A percentile compares a stretch with the other conserved stretches of the same genome.
These are phyloP conservation scores for Nomada goodeniana DNA, from an alignment of 2,888 invertebrate species.

Conservation along the genomic window DNA sequence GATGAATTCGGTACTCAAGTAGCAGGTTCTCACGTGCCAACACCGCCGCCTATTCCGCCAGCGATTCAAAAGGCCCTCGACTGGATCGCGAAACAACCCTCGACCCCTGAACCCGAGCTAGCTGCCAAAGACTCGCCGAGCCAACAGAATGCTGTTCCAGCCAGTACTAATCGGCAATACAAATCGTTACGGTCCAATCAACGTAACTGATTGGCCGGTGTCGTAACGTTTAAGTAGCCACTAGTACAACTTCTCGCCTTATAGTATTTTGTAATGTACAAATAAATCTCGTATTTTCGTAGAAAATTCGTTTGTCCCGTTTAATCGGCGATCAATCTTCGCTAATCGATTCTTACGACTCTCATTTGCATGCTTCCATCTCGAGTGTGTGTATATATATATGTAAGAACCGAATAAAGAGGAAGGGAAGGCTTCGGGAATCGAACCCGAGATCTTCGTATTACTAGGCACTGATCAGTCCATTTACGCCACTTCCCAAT, in stretches of 20 bases:
- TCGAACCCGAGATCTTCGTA: too few species aligned
- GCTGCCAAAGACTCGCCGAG: conserved; percentile 55
- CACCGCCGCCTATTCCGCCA: conserved; percentile 82
- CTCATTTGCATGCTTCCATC: neutral
- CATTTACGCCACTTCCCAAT: too few species aligned
- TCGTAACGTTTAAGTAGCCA: neutral
- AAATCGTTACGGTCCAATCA: conserved; percentile 54
- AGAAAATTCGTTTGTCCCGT: conserved; percentile 7
- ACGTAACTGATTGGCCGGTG: conserved; percentile 51
- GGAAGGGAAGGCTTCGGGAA: too few species aligned
- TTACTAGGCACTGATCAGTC: too few species aligned
- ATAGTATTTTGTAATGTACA: conserved; percentile 1
- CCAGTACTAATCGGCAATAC: conserved; percentile 53
- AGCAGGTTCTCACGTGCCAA: conserved; percentile 80
- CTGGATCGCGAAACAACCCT: conserved; percentile 82
- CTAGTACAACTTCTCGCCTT: neutral
- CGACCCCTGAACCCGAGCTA: conserved; percentile 73
- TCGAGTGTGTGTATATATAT: conserved; percentile 5
- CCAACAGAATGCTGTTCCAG: conserved; percentile 60
- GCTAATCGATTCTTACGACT: neutral
- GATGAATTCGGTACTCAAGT: conserved; percentile 82
- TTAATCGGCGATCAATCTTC: neutral
- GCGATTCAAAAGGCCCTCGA: conserved; percentile 82
- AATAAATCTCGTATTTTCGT: conserved; percentile 55
- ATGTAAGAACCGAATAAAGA: too few species aligned